A percentile compares a stretch with the other conserved stretches of the same genome.
Conservation (phyloP, 2,113 vertebrate species). For the Tricholaema leucomelas region DNA sequence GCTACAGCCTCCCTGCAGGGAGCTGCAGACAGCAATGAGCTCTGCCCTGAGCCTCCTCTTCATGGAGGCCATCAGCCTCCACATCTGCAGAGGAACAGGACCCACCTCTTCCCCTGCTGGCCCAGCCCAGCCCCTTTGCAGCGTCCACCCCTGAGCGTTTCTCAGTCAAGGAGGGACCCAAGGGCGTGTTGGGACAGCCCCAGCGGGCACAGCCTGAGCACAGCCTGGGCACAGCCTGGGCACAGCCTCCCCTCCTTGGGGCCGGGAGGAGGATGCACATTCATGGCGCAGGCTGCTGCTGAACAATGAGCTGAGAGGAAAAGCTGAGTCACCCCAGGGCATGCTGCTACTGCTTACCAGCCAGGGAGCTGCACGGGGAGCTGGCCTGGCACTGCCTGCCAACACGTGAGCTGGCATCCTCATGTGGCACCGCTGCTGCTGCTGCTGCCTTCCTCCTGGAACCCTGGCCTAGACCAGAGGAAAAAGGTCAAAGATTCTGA, state of each 20-base stretch:
- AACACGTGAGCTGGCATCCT: background rate
- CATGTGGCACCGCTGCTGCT: background rate
- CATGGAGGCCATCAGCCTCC: too few species aligned
- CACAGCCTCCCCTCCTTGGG: background rate
- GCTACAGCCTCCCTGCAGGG: too few species aligned
- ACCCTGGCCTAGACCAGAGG: background rate
- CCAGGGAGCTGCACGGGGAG: background rate
- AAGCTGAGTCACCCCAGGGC: slow-evolving; percentile 35
- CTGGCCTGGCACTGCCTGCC: background rate
- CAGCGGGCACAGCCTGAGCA: background rate
- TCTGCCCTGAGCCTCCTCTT: too few species aligned
- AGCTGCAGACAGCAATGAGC: too few species aligned
- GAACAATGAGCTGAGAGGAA: background rate
- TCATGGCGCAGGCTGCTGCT: background rate
- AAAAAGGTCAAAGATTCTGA: background rate
- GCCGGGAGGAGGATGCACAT: background rate
- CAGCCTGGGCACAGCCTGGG: background rate
- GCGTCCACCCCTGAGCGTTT: fast-evolving
- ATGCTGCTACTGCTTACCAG: background rate
- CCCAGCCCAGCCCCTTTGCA: fast-evolving
- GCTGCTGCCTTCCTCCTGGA: background rate
- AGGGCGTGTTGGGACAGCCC: background rate
- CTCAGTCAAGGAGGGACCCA: background rate
- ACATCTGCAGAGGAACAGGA: background rate
- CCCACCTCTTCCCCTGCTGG: fast-evolving